These are phyloP conservation scores for Archilochus colubris DNA, from an alignment of 2,113 vertebrate species.

Conservation along the genomic window DNA sequence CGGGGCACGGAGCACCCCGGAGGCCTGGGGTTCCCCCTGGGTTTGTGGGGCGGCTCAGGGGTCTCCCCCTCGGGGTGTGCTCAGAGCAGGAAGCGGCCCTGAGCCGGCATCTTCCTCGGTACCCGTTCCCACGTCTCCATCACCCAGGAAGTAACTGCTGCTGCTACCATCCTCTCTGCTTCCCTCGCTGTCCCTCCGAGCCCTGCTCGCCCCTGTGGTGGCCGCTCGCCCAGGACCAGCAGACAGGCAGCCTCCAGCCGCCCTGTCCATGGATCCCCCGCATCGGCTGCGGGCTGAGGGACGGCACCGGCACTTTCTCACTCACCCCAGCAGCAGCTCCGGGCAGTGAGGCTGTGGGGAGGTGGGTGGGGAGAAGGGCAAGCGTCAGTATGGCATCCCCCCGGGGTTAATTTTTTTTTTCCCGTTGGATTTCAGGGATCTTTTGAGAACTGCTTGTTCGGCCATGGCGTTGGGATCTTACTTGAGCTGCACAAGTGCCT, in stretches of 20 bases:
- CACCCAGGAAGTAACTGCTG: fast-evolving
- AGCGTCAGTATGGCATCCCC: background rate
- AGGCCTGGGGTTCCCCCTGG: fast-evolving
- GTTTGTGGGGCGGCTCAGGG: background rate
- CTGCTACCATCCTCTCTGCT: background rate
- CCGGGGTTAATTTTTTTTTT: background rate
- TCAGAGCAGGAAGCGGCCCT: background rate
- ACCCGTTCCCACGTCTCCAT: background rate
- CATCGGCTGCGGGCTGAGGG: background rate
- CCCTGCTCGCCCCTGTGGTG: background rate
- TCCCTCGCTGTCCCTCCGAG: background rate
- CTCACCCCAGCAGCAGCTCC: background rate
- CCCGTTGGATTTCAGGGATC: background rate
- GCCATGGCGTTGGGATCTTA: background rate
- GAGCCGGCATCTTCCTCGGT: too few relatives aligned
- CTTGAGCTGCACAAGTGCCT: background rate
- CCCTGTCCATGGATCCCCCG: background rate
- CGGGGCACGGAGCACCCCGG: background rate
- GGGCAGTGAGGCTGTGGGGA: too few relatives aligned
- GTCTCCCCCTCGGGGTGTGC: background rate
- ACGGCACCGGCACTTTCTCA: background rate
- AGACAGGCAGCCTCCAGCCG: background rate
- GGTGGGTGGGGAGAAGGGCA: fast-evolving
- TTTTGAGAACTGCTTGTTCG: background rate
- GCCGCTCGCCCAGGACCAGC: background rate